A percentile compares a stretch with the other conserved stretches of the same genome.
These are phyloP conservation scores for Cebus imitator DNA, from an alignment of 2,113 vertebrate genomes.

Conservation along the genomic window DNA sequence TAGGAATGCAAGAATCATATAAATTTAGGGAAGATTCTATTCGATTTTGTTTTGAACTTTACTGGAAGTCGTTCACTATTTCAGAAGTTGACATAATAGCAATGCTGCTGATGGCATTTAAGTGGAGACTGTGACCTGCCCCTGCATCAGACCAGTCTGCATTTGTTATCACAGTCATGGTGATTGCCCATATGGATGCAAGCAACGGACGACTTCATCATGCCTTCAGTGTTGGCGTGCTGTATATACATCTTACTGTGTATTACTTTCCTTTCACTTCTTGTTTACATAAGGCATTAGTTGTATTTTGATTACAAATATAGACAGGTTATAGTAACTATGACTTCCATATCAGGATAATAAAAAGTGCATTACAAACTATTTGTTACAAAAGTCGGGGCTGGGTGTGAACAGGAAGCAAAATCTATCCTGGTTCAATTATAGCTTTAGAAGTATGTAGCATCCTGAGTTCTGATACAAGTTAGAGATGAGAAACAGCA, in stretches of 20 bases:
- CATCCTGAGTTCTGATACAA: background rate
- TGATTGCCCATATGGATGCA: rapidly evolving
- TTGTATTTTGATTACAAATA: background rate
- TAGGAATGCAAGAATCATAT: background rate
- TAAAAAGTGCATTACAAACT: background rate
- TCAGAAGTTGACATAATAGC: background rate
- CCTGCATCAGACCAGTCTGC: too few species aligned
- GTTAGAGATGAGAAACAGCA: background rate
- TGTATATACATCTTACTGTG: background rate
- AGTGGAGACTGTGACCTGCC: background rate
- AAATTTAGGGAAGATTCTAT: background rate
- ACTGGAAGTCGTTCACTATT: background rate
- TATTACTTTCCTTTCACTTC: background rate
- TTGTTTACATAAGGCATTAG: background rate
- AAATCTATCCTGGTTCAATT: background rate
- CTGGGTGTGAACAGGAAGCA: background rate
- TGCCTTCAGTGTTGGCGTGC: background rate
- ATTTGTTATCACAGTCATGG: rapidly evolving
- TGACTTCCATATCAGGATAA: background rate
- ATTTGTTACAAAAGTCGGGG: too few species aligned
- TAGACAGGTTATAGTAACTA: background rate
- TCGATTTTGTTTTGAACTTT: background rate
- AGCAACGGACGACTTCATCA: background rate
- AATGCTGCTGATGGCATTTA: too few species aligned
- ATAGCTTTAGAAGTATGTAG: background rate